Conservation (phyloP, 2,797 vertebrate genomes). For the Cichlasoma orientale region DNA sequence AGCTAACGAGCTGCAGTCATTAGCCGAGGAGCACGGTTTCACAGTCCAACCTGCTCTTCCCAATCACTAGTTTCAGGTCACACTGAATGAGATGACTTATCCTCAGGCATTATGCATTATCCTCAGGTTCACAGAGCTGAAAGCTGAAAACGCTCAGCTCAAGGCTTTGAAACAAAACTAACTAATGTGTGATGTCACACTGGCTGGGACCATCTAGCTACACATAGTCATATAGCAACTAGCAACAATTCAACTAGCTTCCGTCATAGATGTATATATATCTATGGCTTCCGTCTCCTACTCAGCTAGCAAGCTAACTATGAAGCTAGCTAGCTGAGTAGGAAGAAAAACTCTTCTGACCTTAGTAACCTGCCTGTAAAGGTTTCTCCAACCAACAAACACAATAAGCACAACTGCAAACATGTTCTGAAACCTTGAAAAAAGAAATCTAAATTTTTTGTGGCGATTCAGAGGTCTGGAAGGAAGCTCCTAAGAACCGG, state of each 20-base stretch:
- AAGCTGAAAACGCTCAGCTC: not conserved
- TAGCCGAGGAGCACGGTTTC: not conserved
- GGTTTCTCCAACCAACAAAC: too few relatives aligned
- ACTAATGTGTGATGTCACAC: not conserved
- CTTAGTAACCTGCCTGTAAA: not conserved
- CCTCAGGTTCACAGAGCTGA: not conserved
- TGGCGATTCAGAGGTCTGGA: not conserved
- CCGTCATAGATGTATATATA: too few relatives aligned
- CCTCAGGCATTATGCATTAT: too few relatives aligned
- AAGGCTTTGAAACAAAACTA: not conserved
- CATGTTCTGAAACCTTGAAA: not conserved
- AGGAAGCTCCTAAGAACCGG: not conserved
- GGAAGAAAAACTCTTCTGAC: not conserved
- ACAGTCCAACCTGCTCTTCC: not conserved
- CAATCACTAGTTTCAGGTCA: not conserved
- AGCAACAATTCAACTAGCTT: too few relatives aligned
- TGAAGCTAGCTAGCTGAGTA: too few relatives aligned
- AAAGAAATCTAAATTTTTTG: too few relatives aligned
- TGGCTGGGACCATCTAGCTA: not conserved
- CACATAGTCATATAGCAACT: too few relatives aligned
- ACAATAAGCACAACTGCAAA: not conserved
- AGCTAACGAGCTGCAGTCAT: not conserved
- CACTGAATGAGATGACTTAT: not conserved
- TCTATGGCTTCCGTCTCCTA: not conserved
- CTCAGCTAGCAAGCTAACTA: not conserved